Conservation (phyloP, 2,797 vertebrate species). For the Tangara arthus region DNA sequence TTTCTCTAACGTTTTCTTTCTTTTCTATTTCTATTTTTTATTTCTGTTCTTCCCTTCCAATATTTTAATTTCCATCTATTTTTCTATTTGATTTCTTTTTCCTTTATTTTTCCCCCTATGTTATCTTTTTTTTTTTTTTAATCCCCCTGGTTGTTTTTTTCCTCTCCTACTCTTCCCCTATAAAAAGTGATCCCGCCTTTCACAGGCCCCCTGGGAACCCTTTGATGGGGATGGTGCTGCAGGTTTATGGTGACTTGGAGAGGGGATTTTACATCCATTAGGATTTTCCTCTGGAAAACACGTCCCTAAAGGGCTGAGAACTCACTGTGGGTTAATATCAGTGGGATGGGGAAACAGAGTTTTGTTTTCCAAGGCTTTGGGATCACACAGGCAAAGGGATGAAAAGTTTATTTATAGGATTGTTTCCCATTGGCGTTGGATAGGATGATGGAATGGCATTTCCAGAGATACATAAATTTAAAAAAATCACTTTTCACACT, state of each 20-base stretch:
- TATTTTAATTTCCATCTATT: background rate
- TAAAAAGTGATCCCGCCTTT: background rate
- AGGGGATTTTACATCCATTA: background rate
- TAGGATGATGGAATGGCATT: background rate
- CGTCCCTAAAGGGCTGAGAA: background rate
- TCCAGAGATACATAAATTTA: rapidly evolving
- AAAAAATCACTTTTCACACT: background rate
- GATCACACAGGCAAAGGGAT: background rate
- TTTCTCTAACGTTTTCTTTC: background rate
- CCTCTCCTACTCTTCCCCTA: background rate
- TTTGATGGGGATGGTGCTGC: background rate
- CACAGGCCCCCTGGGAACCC: background rate
- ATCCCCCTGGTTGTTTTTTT: background rate
- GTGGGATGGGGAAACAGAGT: background rate
- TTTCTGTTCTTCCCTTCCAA: background rate
- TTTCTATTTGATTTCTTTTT: background rate
- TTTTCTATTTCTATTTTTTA: background rate
- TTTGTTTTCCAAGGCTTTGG: background rate
- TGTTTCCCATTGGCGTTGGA: rapidly evolving
- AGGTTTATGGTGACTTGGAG: background rate
- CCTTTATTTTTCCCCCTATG: background rate
- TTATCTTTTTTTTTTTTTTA: background rate
- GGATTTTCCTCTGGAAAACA: background rate
- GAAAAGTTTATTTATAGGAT: background rate
- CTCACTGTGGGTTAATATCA: background rate